phyloP scores from a whole-genome alignment of 1,140 invertebrate genomes.

The Subanguina moxae region DNA sequence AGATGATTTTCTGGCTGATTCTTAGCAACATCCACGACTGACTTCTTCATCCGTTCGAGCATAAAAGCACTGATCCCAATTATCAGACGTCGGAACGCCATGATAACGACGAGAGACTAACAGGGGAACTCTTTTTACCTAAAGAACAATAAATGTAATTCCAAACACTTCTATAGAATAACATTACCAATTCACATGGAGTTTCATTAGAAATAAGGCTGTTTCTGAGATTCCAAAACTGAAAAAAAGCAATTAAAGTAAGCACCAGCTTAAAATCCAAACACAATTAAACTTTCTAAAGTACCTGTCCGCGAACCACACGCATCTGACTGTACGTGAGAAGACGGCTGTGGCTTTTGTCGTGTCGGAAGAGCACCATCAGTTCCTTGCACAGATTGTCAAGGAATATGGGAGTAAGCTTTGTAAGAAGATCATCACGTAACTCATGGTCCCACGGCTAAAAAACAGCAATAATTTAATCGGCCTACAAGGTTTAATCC shows the following conservation, averaged over 20 bases:
- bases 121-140: neutral
- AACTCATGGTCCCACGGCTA: conserved; percentile 39
- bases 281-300: no score
- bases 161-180: no score
- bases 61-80: conserved; percentile 23
- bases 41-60: conserved; percentile 12
- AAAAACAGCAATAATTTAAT: conserved; percentile 8
- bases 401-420: conserved; percentile 45
- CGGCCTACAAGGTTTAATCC: neutral
- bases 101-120: conserved; percentile 12
- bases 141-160: neutral
- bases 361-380: conserved; percentile 40
- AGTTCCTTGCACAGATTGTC: conserved; percentile 46
- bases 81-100: neutral
- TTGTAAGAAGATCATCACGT: conserved; percentile 28
- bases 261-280: no score
- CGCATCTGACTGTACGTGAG: conserved; percentile 43
- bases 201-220: conserved; percentile 20
- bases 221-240: conserved; percentile 29
- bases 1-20: neutral
- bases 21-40: conserved; percentile 19
- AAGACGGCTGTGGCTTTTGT: conserved; percentile 25
- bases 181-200: conserved; percentile 31
- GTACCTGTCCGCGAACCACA: conserved; percentile 48
- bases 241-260: neutral